Conservation (phyloP, 2,888 invertebrate genomes). For the Autographa pulchrina region DNA sequence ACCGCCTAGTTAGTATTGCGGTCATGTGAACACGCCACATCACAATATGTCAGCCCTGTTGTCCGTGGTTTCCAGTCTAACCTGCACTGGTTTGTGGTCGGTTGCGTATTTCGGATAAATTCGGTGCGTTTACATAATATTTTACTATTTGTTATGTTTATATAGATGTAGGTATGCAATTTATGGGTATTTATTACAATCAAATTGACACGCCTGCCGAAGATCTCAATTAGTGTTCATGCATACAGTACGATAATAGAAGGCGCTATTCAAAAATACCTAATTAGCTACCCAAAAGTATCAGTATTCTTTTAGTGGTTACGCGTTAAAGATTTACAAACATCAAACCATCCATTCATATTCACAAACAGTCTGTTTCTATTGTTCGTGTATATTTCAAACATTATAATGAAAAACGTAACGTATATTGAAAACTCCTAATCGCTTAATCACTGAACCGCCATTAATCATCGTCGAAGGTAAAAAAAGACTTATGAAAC, state of each 20-base stretch:
- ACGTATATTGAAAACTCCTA: slow-evolving; percentile 44
- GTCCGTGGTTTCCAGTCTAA: slow-evolving; percentile 32
- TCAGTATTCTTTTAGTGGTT: no score
- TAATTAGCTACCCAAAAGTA: no score
- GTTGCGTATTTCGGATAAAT: neutral
- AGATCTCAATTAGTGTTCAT: no score
- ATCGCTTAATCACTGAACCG: slow-evolving; percentile 48
- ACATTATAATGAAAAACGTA: slow-evolving; percentile 33
- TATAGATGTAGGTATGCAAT: no score
- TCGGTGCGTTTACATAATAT: neutral
- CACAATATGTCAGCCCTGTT: slow-evolving; percentile 21
- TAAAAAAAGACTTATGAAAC: slow-evolving; percentile 48
- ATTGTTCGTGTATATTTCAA: neutral
- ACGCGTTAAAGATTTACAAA: no score
- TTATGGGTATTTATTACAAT: no score
- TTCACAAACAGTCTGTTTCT: slow-evolving; percentile 14
- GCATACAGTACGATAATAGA: no score
- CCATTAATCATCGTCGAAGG: slow-evolving; percentile 53
- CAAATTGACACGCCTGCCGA: no score
- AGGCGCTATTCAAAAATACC: no score
- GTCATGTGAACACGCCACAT: slow-evolving; percentile 39
- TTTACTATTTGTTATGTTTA: neutral
- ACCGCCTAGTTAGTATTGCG: slow-evolving; percentile 50
- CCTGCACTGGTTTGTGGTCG: slow-evolving; percentile 14
- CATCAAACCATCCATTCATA: neutral